phyloP scores from a whole-genome alignment of 2,113 vertebrate species.

The Chloropsis hardwickii region DNA sequence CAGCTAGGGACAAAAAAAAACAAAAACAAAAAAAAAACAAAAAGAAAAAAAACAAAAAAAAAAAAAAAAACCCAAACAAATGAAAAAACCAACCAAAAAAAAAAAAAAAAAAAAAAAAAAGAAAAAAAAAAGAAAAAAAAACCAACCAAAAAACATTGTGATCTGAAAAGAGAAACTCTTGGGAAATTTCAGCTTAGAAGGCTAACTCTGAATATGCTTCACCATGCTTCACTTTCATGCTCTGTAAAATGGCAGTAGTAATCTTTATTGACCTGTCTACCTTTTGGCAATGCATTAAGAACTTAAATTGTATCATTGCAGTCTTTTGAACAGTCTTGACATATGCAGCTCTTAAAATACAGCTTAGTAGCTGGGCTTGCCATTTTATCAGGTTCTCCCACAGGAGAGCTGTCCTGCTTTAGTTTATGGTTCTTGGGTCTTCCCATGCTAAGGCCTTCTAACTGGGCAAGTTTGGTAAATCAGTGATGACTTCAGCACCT shows the following conservation, averaged over 20 bases:
- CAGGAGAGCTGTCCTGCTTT: not conserved
- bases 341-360: not conserved
- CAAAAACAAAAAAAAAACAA: not conserved
- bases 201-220: not conserved
- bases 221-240: not conserved
- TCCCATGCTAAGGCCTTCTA: not conserved
- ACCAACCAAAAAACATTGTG: not conserved
- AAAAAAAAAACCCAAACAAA: not conserved
- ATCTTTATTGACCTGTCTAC: conserved; percentile 8
- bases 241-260: not conserved
- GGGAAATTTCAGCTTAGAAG: not conserved
- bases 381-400: not conserved
- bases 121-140: not conserved
- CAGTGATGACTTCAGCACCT: not conserved
- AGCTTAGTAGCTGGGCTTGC: not conserved
- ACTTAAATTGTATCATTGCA: not conserved
- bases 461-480: not conserved
- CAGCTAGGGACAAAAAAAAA: not conserved
- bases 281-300: conserved; percentile 18
- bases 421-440: not conserved
- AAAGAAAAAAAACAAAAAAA: not conserved
- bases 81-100: not conserved
- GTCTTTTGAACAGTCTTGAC: not conserved
- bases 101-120: not conserved
- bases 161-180: not conserved